Conservation (phyloP, 2,888 invertebrate species). For the Pegoplata infirma region DNA sequence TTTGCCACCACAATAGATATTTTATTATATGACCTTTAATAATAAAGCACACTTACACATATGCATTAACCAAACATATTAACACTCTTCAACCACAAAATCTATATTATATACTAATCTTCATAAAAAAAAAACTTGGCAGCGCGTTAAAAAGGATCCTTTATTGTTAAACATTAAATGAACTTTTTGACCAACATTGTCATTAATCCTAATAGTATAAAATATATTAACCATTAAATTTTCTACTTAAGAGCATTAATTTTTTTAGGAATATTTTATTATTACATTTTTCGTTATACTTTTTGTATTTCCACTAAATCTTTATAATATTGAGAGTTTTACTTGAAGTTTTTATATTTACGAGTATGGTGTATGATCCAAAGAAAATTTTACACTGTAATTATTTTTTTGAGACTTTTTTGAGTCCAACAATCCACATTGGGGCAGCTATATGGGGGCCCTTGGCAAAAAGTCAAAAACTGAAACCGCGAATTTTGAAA, state of each 20-base stretch:
- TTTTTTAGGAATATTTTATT: neutral
- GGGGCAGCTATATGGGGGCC: too few relatives aligned
- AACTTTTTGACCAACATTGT: constrained; percentile 27
- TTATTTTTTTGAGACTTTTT: too few relatives aligned
- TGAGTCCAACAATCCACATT: too few relatives aligned
- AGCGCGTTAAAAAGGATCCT: neutral
- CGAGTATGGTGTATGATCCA: too few relatives aligned
- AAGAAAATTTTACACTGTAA: too few relatives aligned
- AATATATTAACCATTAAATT: constrained; percentile 28
- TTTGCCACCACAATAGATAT: neutral
- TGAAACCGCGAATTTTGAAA: too few relatives aligned
- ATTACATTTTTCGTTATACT: neutral
- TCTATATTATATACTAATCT: neutral
- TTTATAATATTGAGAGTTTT: neutral
- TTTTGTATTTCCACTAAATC: neutral
- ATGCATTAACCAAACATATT: neutral
- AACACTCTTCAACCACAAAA: neutral
- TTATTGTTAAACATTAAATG: constrained; percentile 18
- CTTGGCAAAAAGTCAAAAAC: too few relatives aligned
- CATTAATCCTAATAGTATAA: constrained; percentile 22
- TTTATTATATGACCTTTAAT: too few relatives aligned
- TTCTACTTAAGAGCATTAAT: neutral
- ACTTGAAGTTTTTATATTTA: neutral
- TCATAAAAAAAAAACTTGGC: too few relatives aligned
- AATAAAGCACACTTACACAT: neutral